Evolutionary conservation across 1,140 invertebrate genomes (phyloP).

Genomic region (Drosophila athabasca): DNA sequence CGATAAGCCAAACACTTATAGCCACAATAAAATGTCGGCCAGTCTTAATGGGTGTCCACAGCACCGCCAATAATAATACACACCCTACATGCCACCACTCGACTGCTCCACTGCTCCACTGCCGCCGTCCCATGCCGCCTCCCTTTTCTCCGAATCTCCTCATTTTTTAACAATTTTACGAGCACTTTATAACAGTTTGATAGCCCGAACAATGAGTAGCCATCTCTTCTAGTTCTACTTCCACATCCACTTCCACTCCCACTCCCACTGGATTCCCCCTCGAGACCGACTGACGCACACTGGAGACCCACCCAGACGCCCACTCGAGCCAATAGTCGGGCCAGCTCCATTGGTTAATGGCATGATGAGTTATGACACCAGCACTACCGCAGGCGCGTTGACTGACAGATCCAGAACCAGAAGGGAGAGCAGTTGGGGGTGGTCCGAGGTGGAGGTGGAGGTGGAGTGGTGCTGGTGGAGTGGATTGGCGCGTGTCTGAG

Average conservation of each 20-base stretch:
- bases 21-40: slow-evolving; percentile 73
- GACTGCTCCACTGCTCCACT: no score
- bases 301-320: slow-evolving; percentile 39
- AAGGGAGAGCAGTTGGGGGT: background rate
- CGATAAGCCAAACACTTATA: slow-evolving; percentile 74
- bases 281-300: slow-evolving; percentile 41
- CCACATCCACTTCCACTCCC: background rate
- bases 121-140: background rate
- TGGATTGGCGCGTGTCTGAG: slow-evolving; percentile 62
- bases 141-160: background rate
- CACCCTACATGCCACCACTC: slow-evolving; percentile 2
- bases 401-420: slow-evolving; percentile 35
- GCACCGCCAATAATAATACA: slow-evolving; percentile 69
- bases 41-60: slow-evolving; percentile 79
- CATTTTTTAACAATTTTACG: slow-evolving; percentile 71
- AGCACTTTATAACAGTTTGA: slow-evolving; percentile 80
- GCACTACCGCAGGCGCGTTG: background rate
- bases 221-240: slow-evolving; percentile 9
- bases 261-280: background rate
- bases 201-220: slow-evolving; percentile 72
- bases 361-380: slow-evolving; percentile 73
- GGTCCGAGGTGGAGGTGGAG: background rate
- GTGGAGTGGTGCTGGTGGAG: background rate
- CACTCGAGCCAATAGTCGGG: slow-evolving; percentile 53
- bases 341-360: slow-evolving; percentile 73